Evolutionary conservation across 2,113 vertebrate species (phyloP), one percentile per base, ranked within the genome.

Genomic region (Andinoacara biseriatus): DNA sequence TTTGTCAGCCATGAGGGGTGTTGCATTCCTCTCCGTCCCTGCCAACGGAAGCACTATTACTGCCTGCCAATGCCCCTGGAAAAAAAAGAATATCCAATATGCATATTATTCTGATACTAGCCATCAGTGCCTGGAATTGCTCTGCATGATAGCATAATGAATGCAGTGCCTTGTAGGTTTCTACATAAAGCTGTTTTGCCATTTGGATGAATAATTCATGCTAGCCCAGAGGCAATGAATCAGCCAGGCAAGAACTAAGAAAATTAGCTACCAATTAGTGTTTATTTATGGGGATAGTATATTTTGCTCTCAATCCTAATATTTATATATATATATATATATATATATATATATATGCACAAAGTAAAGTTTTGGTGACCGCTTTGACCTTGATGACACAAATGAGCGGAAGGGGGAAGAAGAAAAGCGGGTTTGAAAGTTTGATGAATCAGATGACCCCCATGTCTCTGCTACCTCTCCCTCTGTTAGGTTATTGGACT

Each of bases 241-340:
- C 97, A 97, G 95, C 95, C 95, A 96, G 96, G 96, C 96, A 96
- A 96, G 95, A 97, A 96, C 95, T 95, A 96, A 96, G 97, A 95
- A 97, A 97, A 97, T 98, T 96, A 97, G 95, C 96, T 95, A 95
- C 94, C 95, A 97, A 97, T 98, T 98, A 98, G 96, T 97, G 96
- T 96, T 97, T 98, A 96, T 96, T 97, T 97, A 95, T 96, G 95
- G 93, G 91, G 83, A 93, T 93, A 83, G 87, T 90, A 86, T 90
- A 90, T 88, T 91, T 93, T 92, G 33, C 83, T 88, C 75, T 78
- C 76, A 76, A 69, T 83, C 62, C 72, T 56, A 4, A 63, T 63
- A 80, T 85, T 86, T 9, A 63, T 33, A 33, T 33, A 89, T 57
- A 86, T 69, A 78, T 65, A 26, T 26, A 26, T 85, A 87, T 9